A percentile compares a stretch with the other conserved stretches of the same genome.
Conservation (phyloP, 1,140 invertebrate species). For the Drosophila sturtevanti region DNA sequence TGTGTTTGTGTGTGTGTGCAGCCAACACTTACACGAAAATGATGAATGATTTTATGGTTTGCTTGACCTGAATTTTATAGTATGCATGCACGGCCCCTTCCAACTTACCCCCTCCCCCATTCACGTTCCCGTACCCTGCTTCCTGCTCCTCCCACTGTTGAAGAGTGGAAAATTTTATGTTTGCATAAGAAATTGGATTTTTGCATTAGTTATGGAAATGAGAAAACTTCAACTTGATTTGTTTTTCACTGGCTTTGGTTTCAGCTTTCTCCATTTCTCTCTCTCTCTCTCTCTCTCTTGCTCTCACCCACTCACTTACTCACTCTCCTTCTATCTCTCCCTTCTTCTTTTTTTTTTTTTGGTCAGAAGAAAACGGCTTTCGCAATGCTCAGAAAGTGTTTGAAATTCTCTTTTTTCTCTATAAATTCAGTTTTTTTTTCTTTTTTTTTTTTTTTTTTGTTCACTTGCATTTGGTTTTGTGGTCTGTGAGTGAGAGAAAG, state of each 20-base stretch:
- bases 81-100: constrained; percentile 65
- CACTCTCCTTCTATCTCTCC: not conserved
- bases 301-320: not conserved
- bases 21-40: constrained; percentile 81
- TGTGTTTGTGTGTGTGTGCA: constrained; percentile 42
- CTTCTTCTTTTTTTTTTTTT: constrained; percentile 31
- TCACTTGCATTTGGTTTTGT: constrained; percentile 45
- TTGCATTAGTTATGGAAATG: constrained; percentile 83
- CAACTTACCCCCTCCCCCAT: not conserved
- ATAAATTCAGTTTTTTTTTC: constrained; percentile 27
- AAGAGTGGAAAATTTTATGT: constrained; percentile 81
- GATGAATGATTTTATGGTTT: constrained; percentile 83
- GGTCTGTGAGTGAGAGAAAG: constrained; percentile 26
- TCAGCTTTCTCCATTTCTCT: constrained; percentile 20
- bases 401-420: constrained; percentile 40
- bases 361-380: constrained; percentile 67
- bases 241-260: constrained; percentile 69
- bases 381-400: constrained; percentile 66
- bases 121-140: constrained; percentile 15
- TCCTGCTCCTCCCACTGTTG: constrained; percentile 60
- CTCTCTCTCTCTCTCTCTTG: not conserved
- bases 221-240: constrained; percentile 82
- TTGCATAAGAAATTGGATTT: constrained; percentile 83
- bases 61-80: constrained; percentile 82
- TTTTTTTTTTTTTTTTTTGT: constrained; percentile 8